Conservation (phyloP, 1,140 invertebrate genomes). For the Temnothorax nylanderi region DNA sequence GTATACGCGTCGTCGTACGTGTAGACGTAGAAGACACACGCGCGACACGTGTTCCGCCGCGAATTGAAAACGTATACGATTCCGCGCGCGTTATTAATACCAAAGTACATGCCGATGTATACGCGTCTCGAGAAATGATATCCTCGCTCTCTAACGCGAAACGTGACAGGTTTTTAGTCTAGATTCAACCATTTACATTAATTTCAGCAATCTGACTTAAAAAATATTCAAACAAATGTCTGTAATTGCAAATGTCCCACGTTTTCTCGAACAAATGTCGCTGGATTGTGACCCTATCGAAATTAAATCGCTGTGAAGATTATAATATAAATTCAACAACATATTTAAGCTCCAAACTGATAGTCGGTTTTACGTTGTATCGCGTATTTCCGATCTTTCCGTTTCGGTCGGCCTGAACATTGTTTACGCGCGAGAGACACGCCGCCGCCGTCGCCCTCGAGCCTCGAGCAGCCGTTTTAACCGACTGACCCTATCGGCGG, state of each 20-base stretch:
- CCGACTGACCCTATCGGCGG: conserved; percentile 66
- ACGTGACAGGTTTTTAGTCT: neutral
- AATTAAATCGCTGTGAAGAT: neutral
- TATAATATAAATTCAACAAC: neutral
- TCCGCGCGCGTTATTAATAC: conserved; percentile 35
- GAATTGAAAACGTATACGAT: neutral
- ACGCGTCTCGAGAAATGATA: neutral
- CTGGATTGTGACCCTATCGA: neutral
- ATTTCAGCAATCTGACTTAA: neutral
- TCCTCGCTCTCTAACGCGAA: neutral
- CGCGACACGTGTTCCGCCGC: conserved; percentile 21
- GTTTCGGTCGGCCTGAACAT: neutral
- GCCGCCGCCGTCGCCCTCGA: conserved; percentile 5
- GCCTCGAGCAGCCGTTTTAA: conserved; percentile 38
- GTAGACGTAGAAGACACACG: conserved; percentile 14
- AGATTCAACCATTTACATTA: neutral
- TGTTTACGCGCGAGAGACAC: conserved; percentile 27
- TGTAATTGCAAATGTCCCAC: neutral
- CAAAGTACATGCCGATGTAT: neutral
- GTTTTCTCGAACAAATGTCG: neutral
- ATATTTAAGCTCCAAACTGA: neutral
- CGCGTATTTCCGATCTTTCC: neutral
- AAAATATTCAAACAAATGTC: neutral
- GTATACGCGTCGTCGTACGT: neutral
- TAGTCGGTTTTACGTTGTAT: neutral